A percentile compares a stretch with the other conserved stretches of the same genome.
Evolutionary conservation across 2,888 invertebrate species (phyloP).

Genomic region (Caradrina kadenii): DNA sequence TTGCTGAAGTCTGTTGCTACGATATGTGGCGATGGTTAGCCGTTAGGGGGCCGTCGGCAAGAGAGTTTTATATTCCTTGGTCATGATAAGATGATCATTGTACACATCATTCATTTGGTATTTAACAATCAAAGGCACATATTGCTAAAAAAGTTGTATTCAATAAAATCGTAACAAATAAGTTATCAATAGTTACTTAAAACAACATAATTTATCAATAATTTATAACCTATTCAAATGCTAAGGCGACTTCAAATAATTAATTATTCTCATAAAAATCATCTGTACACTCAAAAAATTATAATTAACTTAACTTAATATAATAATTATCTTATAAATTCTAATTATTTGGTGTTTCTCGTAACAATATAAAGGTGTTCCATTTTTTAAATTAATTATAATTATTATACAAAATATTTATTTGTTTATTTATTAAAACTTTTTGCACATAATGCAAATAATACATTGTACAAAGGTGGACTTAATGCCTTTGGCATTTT

Average conservation of each 20-base stretch:
- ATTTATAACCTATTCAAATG: conserved; percentile 67
- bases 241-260: conserved; percentile 62
- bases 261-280: conserved; percentile 51
- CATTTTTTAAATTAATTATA: conserved; percentile 13
- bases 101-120: too few relatives aligned
- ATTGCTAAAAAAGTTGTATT: conserved; percentile 58
- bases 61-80: too few relatives aligned
- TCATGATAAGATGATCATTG: too few relatives aligned
- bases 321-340: conserved; percentile 43
- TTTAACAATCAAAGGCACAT: background rate
- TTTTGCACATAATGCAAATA: too few relatives aligned
- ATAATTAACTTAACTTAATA: conserved; percentile 33
- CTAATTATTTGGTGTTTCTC: conserved; percentile 65
- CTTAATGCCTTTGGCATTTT: too few relatives aligned
- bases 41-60: too few relatives aligned
- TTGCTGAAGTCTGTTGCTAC: too few relatives aligned
- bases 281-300: conserved; percentile 42
- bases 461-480: too few relatives aligned
- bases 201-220: conserved; percentile 55
- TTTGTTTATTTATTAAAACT: too few relatives aligned
- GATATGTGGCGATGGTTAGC: too few relatives aligned
- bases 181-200: conserved; percentile 62
- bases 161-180: conserved; percentile 69
- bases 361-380: conserved; percentile 38
- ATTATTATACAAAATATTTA: conserved; percentile 33